Percentiles rank a stretch among this genome's conserved stretches.
phyloP scores from a whole-genome alignment of 2,113 vertebrate genomes.

The Grammomys dolichurus region DNA sequence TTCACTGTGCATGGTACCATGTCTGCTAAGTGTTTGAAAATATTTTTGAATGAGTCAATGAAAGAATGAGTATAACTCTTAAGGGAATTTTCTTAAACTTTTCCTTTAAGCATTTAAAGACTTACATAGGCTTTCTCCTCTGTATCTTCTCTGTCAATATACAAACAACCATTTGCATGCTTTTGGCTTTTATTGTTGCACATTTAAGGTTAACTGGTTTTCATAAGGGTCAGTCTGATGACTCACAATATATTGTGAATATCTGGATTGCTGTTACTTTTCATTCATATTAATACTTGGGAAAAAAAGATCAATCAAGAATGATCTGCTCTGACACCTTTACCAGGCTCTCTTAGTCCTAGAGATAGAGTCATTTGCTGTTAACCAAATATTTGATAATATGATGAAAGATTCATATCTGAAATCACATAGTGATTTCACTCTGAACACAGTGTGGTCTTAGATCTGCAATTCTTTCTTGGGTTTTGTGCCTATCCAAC shows the following conservation, averaged over 20 bases:
- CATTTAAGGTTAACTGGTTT: not conserved
- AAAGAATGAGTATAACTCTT: not conserved
- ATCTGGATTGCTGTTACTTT: not conserved
- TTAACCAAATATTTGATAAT: constrained; percentile 20
- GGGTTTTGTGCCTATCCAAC: not conserved
- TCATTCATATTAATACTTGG: not conserved
- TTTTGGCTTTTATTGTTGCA: not conserved
- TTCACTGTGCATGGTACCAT: too few species aligned
- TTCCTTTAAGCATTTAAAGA: constrained; percentile 23
- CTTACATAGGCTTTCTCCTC: not conserved
- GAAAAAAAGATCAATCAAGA: not conserved
- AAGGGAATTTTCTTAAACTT: not conserved
- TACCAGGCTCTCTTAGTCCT: not conserved
- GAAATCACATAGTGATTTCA: constrained; percentile 18
- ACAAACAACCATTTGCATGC: not conserved
- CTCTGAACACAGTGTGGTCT: not conserved
- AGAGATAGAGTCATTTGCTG: not conserved
- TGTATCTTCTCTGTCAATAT: not conserved
- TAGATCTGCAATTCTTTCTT: not conserved
- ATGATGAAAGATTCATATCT: not conserved
- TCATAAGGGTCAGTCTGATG: not conserved
- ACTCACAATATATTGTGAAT: not conserved
- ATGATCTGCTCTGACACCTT: not conserved
- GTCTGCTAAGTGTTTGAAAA: not conserved
- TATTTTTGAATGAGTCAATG: constrained; percentile 16